These are phyloP conservation scores for Diphyllodes magnificus DNA, from an alignment of 2,113 vertebrate species.

Conservation along the genomic window DNA sequence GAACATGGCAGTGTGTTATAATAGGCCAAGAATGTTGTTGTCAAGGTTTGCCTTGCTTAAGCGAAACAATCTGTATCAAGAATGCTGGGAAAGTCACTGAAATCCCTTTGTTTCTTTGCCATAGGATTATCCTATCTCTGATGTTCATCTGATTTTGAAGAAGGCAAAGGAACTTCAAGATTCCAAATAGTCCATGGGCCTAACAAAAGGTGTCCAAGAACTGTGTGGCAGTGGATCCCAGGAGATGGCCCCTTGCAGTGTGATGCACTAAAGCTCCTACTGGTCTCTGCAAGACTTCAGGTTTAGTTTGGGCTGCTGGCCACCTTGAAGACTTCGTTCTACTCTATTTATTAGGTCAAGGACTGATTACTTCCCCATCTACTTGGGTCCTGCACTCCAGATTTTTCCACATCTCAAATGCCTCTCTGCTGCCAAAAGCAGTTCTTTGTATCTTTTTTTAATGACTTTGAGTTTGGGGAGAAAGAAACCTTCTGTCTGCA, in stretches of 20 bases:
- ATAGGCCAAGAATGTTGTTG: not conserved
- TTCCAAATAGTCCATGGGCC: slow-evolving; percentile 72
- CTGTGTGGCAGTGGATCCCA: not conserved
- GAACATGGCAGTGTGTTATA: not conserved
- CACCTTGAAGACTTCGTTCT: slow-evolving; percentile 7
- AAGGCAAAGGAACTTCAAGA: slow-evolving; percentile 96
- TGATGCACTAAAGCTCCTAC: not conserved
- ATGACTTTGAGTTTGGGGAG: not conserved
- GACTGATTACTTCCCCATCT: not conserved
- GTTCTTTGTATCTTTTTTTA: slow-evolving; percentile 24
- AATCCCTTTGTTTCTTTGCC: not conserved
- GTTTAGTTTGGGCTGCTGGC: not conserved
- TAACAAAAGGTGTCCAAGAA: not conserved
- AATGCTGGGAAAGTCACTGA: not conserved
- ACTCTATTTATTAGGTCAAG: slow-evolving; percentile 55
- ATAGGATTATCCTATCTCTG: slow-evolving; percentile 95
- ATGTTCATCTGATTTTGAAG: slow-evolving; percentile 89
- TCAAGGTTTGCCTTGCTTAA: not conserved
- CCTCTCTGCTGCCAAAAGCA: slow-evolving; percentile 41
- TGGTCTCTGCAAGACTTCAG: slow-evolving; percentile 17
- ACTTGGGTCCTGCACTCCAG: slow-evolving; percentile 6
- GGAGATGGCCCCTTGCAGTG: not conserved
- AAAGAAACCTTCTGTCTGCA: not conserved
- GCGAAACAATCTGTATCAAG: not conserved
- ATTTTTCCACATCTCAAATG: slow-evolving; percentile 20